Evolutionary conservation across 2,888 invertebrate genomes (phyloP).

Genomic region (Tolmerus cingulatus): DNA sequence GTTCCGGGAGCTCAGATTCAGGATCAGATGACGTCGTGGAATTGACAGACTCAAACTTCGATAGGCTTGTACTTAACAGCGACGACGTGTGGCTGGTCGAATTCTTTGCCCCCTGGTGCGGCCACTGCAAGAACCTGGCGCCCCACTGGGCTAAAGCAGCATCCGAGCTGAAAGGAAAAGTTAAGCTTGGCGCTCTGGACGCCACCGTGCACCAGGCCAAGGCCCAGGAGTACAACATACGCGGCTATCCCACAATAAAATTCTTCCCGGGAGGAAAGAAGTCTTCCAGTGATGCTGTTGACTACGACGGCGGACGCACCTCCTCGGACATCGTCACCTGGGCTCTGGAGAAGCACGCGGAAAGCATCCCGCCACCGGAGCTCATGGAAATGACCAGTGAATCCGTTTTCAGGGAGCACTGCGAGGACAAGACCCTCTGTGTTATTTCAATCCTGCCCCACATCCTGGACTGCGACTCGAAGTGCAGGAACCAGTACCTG

Average conservation of each 20-base stretch:
- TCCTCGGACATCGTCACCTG: constrained; percentile 88
- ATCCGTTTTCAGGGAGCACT: constrained; percentile 74
- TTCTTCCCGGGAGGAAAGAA: constrained; percentile 83
- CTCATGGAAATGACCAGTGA: constrained; percentile 74
- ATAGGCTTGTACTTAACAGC: constrained; percentile 87
- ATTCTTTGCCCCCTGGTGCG: constrained; percentile 97
- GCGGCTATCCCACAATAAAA: constrained; percentile 97
- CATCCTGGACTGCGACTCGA: constrained; percentile 93
- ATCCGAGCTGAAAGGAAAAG: constrained; percentile 92
- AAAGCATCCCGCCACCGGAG: constrained; percentile 91
- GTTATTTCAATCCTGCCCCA: constrained; percentile 92
- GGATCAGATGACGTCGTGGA: constrained; percentile 75
- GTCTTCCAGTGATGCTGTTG: constrained; percentile 72
- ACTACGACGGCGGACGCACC: constrained; percentile 94
- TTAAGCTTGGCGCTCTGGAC: constrained; percentile 94
- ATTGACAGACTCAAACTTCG: constrained; percentile 95
- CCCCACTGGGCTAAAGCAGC: constrained; percentile 98
- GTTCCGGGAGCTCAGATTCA: constrained; percentile 49
- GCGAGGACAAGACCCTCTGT: constrained; percentile 89
- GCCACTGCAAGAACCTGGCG: constrained; percentile 95
- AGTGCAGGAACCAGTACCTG: constrained; percentile 90
- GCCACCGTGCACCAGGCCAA: constrained; percentile 89
- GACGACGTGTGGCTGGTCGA: constrained; percentile 98
- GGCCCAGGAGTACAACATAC: constrained; percentile 84
- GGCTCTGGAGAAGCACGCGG: constrained; percentile 85